Evolutionary conservation across 2,113 vertebrate genomes (phyloP).

Genomic region (Porphyrio hochstetteri): DNA sequence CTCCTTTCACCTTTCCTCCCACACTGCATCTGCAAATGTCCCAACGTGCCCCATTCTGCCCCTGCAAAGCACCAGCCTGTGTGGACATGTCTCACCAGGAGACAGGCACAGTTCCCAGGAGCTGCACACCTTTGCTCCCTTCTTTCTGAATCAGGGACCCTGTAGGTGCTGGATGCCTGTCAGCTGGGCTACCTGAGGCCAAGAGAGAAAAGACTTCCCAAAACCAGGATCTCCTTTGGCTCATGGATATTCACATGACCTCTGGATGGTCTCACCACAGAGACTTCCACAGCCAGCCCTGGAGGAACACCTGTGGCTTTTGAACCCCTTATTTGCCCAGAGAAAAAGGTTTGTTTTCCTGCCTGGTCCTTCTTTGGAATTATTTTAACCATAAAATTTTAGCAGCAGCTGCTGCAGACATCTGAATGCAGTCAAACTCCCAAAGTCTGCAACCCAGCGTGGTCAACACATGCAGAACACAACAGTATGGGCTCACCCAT

Average conservation of each 20-base stretch:
- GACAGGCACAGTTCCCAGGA: fast-evolving
- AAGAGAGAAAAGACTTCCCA: background rate
- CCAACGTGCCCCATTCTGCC: fast-evolving
- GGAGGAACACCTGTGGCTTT: background rate
- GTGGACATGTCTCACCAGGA: background rate
- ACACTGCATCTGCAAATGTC: fast-evolving
- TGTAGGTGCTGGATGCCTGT: background rate
- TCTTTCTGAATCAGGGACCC: background rate
- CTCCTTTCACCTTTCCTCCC: background rate
- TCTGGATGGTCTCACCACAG: background rate
- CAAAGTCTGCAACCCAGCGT: fast-evolving
- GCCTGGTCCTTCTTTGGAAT: too few relatives aligned
- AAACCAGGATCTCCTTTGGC: background rate
- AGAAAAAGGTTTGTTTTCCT: background rate
- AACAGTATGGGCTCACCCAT: background rate
- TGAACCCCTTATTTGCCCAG: background rate
- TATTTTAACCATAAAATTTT: background rate
- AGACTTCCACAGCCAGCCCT: background rate
- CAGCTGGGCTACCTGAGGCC: background rate
- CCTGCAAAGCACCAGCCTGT: background rate
- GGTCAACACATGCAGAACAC: background rate
- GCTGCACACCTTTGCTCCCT: background rate
- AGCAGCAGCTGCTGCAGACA: too few relatives aligned
- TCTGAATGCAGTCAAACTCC: background rate
- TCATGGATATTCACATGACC: background rate